These are phyloP conservation scores for Alcedo atthis DNA, from an alignment of 2,797 vertebrate genomes.

Conservation along the genomic window DNA sequence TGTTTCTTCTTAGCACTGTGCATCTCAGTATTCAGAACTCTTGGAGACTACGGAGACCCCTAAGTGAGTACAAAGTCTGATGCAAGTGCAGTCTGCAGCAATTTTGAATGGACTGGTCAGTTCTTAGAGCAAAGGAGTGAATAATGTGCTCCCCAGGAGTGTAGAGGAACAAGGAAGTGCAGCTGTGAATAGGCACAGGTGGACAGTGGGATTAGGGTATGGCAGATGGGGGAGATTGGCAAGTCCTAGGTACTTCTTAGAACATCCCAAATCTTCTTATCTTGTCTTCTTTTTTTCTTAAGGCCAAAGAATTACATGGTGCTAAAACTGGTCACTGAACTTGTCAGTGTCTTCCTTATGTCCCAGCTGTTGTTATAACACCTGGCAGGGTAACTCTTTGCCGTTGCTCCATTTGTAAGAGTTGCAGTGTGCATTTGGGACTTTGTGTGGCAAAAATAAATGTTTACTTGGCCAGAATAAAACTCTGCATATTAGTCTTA, in stretches of 20 bases:
- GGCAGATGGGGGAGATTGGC: neutral
- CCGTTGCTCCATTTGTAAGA: neutral
- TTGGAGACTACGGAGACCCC: constrained; percentile 94
- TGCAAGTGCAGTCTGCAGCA: neutral
- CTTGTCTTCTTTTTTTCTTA: neutral
- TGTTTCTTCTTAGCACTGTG: constrained; percentile 89
- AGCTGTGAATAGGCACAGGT: neutral
- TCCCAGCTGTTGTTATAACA: neutral
- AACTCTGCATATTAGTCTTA: neutral
- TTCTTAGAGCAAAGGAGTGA: neutral
- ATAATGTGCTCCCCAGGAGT: neutral
- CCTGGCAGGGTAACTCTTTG: neutral
- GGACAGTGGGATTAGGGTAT: neutral
- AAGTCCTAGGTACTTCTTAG: neutral
- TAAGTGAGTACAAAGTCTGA: constrained; percentile 86
- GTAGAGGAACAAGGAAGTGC: neutral
- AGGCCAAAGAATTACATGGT: neutral
- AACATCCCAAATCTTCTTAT: neutral
- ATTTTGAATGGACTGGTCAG: fast-evolving
- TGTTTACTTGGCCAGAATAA: neutral
- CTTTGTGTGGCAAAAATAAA: neutral
- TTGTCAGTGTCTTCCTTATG: neutral
- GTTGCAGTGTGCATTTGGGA: neutral
- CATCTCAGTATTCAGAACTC: constrained; percentile 95
- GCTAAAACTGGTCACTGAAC: neutral